Percentiles rank a stretch among this genome's conserved stretches.
Evolutionary conservation across 2,888 invertebrate species (phyloP).

Genomic region (Achlya flavicornis): DNA sequence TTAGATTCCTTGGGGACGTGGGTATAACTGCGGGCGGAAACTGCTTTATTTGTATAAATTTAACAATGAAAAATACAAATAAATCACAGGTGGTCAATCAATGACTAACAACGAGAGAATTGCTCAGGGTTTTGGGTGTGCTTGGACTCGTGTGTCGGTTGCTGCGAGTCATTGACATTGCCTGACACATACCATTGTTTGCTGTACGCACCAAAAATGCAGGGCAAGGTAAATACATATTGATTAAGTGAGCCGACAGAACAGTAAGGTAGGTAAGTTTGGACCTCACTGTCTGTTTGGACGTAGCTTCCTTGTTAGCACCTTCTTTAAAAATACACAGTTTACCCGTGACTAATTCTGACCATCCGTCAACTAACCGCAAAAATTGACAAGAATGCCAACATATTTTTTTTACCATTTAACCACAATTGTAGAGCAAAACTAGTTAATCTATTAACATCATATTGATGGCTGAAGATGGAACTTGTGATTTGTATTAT

Average conservation of each 20-base stretch:
- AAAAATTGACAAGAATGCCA: background rate
- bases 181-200: constrained; percentile 44
- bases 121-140: constrained; percentile 50
- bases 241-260: background rate
- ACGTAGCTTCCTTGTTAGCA: background rate
- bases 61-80: constrained; percentile 33
- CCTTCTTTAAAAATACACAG: background rate
- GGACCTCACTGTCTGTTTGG: background rate
- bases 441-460: background rate
- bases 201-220: constrained; percentile 23
- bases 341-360: background rate
- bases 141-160: constrained; percentile 23
- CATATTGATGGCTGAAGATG: background rate
- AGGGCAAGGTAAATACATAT: background rate
- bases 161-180: constrained; percentile 57
- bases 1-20: too few species aligned
- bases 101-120: constrained; percentile 54
- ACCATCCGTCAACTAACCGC: background rate
- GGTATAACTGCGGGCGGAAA: too few species aligned
- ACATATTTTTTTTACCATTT: background rate
- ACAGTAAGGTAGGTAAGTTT: background rate
- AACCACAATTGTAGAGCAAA: background rate
- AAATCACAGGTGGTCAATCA: constrained; percentile 35
- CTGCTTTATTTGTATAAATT: too few species aligned
- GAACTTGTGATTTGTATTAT: background rate